Evolutionary conservation across 2,888 invertebrate genomes (phyloP).

Genomic region (Tetragonisca angustula): DNA sequence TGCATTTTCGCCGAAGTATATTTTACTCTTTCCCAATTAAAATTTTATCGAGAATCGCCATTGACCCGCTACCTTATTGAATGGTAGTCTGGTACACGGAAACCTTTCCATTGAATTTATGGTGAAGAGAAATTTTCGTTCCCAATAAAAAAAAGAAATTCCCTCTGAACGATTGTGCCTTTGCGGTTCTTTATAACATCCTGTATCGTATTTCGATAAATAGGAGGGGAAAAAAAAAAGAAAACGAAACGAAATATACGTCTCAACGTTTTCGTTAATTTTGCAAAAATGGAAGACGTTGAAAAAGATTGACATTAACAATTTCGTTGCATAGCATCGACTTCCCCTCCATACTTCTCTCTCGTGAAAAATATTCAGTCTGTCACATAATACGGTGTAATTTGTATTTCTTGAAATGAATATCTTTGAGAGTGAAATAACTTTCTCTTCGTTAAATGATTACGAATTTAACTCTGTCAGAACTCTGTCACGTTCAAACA

Average conservation of each 20-base stretch:
- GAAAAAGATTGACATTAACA: background rate
- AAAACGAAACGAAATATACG: background rate
- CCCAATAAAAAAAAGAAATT: slow-evolving; percentile 35
- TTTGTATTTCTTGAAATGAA: too few relatives aligned
- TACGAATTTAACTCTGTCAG: background rate
- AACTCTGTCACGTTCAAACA: too few relatives aligned
- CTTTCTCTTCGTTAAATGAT: too few relatives aligned
- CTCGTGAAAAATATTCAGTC: too few relatives aligned
- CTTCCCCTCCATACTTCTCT: too few relatives aligned
- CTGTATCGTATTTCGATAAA: slow-evolving; percentile 42
- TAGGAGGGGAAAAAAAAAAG: background rate
- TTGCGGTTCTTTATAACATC: slow-evolving; percentile 37
- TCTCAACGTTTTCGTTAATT: slow-evolving; percentile 1
- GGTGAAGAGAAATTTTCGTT: slow-evolving; percentile 54
- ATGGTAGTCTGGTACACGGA: slow-evolving; percentile 31
- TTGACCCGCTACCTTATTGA: slow-evolving; percentile 43
- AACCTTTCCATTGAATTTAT: slow-evolving; percentile 52
- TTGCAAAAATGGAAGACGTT: background rate
- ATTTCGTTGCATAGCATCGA: background rate
- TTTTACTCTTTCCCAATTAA: slow-evolving; percentile 51
- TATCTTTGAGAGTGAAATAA: too few relatives aligned
- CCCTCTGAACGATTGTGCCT: slow-evolving; percentile 7
- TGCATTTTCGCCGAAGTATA: slow-evolving; percentile 28
- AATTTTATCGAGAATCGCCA: slow-evolving; percentile 49
- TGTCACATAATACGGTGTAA: too few relatives aligned